Conservation (phyloP, 2,888 invertebrate genomes). For the Gryllus longicercus region DNA sequence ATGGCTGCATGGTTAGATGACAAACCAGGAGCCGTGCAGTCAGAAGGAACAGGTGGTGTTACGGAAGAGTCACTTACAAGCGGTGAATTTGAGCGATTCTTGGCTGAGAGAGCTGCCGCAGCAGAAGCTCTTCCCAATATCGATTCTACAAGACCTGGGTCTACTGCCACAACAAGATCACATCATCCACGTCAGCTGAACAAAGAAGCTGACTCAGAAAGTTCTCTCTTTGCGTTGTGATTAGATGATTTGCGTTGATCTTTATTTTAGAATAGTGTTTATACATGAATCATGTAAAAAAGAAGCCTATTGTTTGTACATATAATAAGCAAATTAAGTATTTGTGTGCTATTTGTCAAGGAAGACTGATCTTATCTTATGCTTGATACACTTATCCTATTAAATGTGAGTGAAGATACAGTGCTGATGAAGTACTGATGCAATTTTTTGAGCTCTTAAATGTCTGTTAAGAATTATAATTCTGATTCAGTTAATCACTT, state of each 20-base stretch:
- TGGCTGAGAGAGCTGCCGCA: constrained; percentile 86
- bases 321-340: too few relatives aligned
- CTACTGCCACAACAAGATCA: constrained; percentile 34
- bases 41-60: constrained; percentile 27
- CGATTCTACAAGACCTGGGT: constrained; percentile 38
- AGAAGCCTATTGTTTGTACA: not conserved
- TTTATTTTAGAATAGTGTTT: not conserved
- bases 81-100: constrained; percentile 91
- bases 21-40: constrained; percentile 38
- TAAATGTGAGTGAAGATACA: too few relatives aligned
- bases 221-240: constrained; percentile 38
- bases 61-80: constrained; percentile 67
- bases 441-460: too few relatives aligned
- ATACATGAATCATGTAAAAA: not conserved
- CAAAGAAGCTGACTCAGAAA: constrained; percentile 37
- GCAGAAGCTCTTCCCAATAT: constrained; percentile 65
- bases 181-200: constrained; percentile 36
- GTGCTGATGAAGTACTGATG: too few relatives aligned
- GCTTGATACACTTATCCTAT: too few relatives aligned
- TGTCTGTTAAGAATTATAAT: too few relatives aligned
- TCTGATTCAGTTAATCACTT: too few relatives aligned
- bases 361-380: too few relatives aligned
- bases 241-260: not conserved
- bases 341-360: too few relatives aligned
- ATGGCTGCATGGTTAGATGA: constrained; percentile 90